Base-by-base conservation (phyloP, 1,140 invertebrate genomes). In the Polyergus mexicanus region DNA sequence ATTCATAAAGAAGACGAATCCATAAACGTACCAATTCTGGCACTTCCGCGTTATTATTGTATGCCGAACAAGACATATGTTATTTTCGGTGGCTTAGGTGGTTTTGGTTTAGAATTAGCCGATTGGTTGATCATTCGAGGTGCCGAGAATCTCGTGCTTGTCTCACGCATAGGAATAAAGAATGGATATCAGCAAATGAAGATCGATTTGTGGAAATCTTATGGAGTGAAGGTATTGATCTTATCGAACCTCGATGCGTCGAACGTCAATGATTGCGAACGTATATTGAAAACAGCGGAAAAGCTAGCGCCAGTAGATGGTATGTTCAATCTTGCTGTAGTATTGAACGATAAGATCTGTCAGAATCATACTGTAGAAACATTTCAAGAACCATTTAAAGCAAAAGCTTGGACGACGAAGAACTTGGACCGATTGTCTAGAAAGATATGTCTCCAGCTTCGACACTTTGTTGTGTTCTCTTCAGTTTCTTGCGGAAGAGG, bases 311-410 rank as follows among this genome's bases (percentile, higher is more conserved):
- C 96, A n/a, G 95, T 98, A 65, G 97, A 96, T 74, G 97, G 95
- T 41, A 96, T 98, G 47, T 98, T 98, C 92, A 97, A 98, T 93
- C 94, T 98, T 35, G 97, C 97, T 11, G 96, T 97, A 85, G 96
- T 97, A 25, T 88, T 96, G 2, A 94, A 94, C 78, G 96, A 96
- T 84, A 91, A 89, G 5, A 2, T 96, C 0, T 95, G 95, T 71
- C 94, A 95, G 77, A 96, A 96, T 88, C 96, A 96, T 91, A 96
- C 95, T 2, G 89, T 87, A 32, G 94, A 95, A 84, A 88, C 88
- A 5, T 96, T 96, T 68, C 87, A 92, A 66, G 93, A 92, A 41
- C 95, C 95, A 0, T 94, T 95, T 16, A 93, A 83, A 47, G 92
- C 95, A 0, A 96, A 96, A 92, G 95, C 96, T 4, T 91, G 90